Percentiles rank a stretch among this genome's conserved stretches.
Conservation (phyloP, 2,113 vertebrate species). For the Scatophagus argus region DNA sequence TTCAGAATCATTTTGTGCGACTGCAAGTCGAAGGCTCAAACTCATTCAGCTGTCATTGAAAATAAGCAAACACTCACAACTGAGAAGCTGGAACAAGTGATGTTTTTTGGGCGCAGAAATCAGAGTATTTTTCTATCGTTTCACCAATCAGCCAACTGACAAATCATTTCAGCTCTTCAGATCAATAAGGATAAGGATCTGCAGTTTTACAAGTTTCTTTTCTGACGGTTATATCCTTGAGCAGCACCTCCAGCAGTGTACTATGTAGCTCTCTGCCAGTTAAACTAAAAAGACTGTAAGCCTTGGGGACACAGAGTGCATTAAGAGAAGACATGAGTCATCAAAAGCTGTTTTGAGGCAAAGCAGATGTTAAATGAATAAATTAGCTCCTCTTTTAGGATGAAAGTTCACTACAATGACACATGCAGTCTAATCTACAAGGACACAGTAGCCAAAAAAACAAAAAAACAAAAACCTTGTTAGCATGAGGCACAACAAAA, state of each 20-base stretch:
- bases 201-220: background rate
- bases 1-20: background rate
- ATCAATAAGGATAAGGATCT: background rate
- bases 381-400: constrained; percentile 22
- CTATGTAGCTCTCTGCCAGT: background rate
- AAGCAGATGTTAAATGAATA: constrained; percentile 14
- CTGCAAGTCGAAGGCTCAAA: background rate
- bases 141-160: background rate
- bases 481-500: constrained; percentile 19
- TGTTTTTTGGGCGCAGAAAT: too few species aligned
- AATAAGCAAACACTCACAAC: background rate
- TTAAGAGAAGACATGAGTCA: background rate
- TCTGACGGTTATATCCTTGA: constrained; percentile 1
- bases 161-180: background rate
- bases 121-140: background rate
- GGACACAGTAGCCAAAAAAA: background rate
- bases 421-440: constrained; percentile 53
- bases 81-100: background rate
- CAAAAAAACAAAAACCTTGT: background rate
- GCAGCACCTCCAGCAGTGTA: constrained; percentile 8
- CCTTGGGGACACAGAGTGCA: background rate
- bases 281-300: background rate
- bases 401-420: constrained; percentile 18
- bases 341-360: background rate
- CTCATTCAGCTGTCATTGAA: background rate